Percentiles rank a stretch among this genome's conserved stretches.
Conservation (phyloP, 2,888 invertebrate species). For the Macropis europaea region DNA sequence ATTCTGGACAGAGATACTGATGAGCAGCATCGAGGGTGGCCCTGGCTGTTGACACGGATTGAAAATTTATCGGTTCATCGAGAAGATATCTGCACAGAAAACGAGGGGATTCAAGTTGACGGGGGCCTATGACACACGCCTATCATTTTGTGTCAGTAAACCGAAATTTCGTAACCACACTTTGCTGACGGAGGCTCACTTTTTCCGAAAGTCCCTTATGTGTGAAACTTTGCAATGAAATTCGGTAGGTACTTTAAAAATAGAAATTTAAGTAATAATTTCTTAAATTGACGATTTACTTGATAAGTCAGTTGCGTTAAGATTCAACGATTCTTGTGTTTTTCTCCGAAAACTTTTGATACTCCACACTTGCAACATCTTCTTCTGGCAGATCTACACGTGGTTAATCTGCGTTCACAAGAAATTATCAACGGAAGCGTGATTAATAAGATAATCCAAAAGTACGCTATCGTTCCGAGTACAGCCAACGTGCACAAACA, state of each 20-base stretch:
- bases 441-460: conserved; percentile 30
- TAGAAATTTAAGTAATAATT: no score
- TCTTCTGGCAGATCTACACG: background rate
- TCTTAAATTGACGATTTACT: no score
- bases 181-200: background rate
- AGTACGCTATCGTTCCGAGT: conserved; percentile 27
- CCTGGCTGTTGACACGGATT: conserved; percentile 85
- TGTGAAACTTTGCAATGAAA: background rate
- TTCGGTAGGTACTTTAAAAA: background rate
- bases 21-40: conserved; percentile 88
- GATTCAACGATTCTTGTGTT: background rate
- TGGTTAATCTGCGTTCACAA: conserved; percentile 8
- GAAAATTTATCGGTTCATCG: conserved; percentile 83
- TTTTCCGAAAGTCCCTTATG: background rate
- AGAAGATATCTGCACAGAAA: conserved; percentile 82
- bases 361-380: conserved; percentile 1
- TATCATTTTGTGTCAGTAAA: background rate
- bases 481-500: conserved; percentile 11
- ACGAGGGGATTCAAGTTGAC: background rate
- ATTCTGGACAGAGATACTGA: conserved; percentile 86
- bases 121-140: conserved; percentile 10
- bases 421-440: conserved; percentile 1
- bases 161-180: conserved; percentile 17
- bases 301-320: no score
- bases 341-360: no score